Conservation (phyloP, 2,888 invertebrate genomes). For the Chamaedrilus cognettii region DNA sequence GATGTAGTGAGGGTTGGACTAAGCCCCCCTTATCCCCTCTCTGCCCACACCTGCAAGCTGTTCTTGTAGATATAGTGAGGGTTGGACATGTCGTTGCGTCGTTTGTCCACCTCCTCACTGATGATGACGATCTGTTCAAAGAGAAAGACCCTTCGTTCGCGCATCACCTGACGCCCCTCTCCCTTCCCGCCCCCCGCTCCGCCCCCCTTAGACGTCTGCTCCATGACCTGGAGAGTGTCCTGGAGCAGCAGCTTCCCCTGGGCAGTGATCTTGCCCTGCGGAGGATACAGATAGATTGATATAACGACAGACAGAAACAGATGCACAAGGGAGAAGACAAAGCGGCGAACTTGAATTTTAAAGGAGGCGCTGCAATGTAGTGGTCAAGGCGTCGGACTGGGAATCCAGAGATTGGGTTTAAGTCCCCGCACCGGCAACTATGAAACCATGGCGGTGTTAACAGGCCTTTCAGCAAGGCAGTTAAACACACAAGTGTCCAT, state of each 20-base stretch:
- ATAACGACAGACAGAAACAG: too few species aligned
- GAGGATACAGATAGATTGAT: too few species aligned
- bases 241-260: constrained; percentile 91
- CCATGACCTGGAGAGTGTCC: constrained; percentile 59
- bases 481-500: too few species aligned
- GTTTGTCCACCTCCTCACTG: constrained; percentile 87
- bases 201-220: constrained; percentile 17
- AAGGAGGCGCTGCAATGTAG: too few species aligned
- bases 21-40: too few species aligned
- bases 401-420: too few species aligned
- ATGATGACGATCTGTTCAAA: constrained; percentile 95
- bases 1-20: constrained; percentile 88
- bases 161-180: constrained; percentile 65
- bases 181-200: constrained; percentile 45
- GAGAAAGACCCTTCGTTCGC: constrained; percentile 93
- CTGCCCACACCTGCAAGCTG: constrained; percentile 85
- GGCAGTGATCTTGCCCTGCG: constrained; percentile 92
- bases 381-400: too few species aligned
- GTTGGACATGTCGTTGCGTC: constrained; percentile 83
- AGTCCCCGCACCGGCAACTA: too few species aligned
- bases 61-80: constrained; percentile 94
- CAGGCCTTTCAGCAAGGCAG: too few species aligned
- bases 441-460: too few species aligned
- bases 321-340: too few species aligned
- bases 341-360: too few species aligned